These are phyloP conservation scores for Gymnorhina tibicen DNA, from an alignment of 2,113 vertebrate species.

Conservation along the genomic window DNA sequence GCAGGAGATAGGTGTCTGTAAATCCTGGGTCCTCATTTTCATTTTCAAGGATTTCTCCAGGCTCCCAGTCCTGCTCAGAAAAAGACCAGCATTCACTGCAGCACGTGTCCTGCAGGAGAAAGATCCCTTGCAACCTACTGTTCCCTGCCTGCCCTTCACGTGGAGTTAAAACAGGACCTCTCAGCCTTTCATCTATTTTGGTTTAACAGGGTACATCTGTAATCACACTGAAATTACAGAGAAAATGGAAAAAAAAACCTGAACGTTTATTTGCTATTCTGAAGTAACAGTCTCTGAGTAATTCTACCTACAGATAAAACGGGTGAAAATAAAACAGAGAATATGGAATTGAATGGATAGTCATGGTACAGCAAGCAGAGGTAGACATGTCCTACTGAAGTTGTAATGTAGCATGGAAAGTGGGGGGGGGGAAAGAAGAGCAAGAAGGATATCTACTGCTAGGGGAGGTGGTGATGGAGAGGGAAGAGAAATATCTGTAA, in stretches of 20 bases:
- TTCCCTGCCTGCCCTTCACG: accelerated
- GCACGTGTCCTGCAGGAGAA: not conserved
- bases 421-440: not conserved
- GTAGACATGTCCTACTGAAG: not conserved
- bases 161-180: not conserved
- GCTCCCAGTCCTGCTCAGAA: not conserved
- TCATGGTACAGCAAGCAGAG: not conserved
- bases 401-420: not conserved
- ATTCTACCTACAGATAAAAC: not conserved
- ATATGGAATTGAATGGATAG: not conserved
- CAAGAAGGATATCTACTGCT: not conserved
- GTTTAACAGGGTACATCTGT: not conserved
- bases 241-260: not conserved
- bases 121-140: not conserved
- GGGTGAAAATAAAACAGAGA: not conserved
- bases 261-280: not conserved
- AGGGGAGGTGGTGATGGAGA: not conserved
- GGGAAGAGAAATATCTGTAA: not conserved
- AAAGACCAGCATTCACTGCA: not conserved
- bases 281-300: not conserved
- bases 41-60: not conserved
- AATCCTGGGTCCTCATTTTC: not conserved
- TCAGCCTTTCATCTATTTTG: not conserved
- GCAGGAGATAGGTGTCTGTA: not conserved
- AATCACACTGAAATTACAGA: not conserved